Percentiles rank a stretch among this genome's conserved stretches.
phyloP scores from a whole-genome alignment of 2,113 vertebrate species.

The Pontoporia blainvillei region DNA sequence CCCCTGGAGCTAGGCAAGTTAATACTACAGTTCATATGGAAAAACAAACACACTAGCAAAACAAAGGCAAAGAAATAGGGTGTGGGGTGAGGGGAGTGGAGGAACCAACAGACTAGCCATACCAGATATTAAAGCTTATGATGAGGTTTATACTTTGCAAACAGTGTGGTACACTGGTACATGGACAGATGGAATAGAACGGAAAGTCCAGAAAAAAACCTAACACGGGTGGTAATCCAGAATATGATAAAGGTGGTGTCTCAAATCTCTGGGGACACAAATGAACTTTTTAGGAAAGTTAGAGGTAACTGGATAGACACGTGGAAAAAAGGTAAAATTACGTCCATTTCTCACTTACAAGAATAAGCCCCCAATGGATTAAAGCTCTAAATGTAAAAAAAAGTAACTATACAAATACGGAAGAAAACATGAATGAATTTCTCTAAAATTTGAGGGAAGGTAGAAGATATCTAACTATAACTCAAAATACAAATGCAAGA shows the following conservation, averaged over 20 bases:
- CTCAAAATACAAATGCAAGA: not conserved
- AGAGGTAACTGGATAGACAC: not conserved
- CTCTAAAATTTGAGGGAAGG: not conserved
- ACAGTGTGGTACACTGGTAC: not conserved
- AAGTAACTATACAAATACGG: not conserved
- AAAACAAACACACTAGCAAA: not conserved
- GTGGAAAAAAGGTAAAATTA: not conserved
- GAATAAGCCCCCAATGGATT: not conserved
- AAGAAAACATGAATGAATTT: not conserved
- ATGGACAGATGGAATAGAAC: not conserved
- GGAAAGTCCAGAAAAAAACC: not conserved
- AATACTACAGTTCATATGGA: not conserved
- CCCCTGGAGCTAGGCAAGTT: not conserved
- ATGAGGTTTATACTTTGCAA: not conserved
- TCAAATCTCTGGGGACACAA: not conserved
- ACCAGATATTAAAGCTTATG: not conserved
- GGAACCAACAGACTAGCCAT: not conserved
- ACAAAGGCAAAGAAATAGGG: not conserved
- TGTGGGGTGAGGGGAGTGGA: rapidly evolving
- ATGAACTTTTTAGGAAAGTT: not conserved
- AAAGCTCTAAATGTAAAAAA: not conserved
- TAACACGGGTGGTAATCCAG: not conserved
- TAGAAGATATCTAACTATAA: not conserved
- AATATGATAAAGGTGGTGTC: not conserved
- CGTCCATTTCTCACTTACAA: not conserved